phyloP scores from a whole-genome alignment of 2,888 invertebrate genomes.

The Lycia hirtaria region DNA sequence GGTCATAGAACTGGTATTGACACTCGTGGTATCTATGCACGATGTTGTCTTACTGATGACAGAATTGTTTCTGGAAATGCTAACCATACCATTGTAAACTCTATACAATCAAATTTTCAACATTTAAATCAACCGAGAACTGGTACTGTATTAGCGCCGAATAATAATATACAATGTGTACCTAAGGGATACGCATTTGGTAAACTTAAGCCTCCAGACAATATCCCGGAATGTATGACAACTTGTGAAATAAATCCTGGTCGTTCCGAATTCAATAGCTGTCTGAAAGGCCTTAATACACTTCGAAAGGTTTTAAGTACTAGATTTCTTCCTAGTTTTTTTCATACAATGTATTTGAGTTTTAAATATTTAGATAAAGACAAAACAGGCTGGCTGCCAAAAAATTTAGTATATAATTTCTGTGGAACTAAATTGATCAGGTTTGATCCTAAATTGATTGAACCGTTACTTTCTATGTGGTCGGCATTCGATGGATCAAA shows the following conservation, averaged over 20 bases:
- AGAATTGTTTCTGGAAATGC: slow-evolving; percentile 64
- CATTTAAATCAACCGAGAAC: slow-evolving; percentile 62
- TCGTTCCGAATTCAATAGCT: slow-evolving; percentile 69
- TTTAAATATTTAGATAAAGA: slow-evolving; percentile 68
- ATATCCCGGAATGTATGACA: slow-evolving; percentile 74
- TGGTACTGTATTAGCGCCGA: slow-evolving; percentile 75
- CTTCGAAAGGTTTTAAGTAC: slow-evolving; percentile 63
- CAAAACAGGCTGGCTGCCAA: slow-evolving; percentile 74
- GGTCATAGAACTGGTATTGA: slow-evolving; percentile 75
- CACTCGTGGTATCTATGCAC: slow-evolving; percentile 77
- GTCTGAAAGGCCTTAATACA: slow-evolving; percentile 75
- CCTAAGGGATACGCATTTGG: slow-evolving; percentile 79
- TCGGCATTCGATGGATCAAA: slow-evolving; percentile 72
- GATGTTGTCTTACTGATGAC: slow-evolving; percentile 73
- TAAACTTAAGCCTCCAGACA: slow-evolving; percentile 68
- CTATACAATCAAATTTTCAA: slow-evolving; percentile 71
- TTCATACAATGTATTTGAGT: slow-evolving; percentile 60
- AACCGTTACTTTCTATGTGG: slow-evolving; percentile 76
- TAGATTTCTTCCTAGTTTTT: slow-evolving; percentile 65
- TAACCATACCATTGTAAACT: slow-evolving; percentile 61
- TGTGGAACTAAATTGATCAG: slow-evolving; percentile 72
- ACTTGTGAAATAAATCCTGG: slow-evolving; percentile 64
- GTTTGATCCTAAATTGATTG: slow-evolving; percentile 77
- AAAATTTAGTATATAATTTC: slow-evolving; percentile 70
- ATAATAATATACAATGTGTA: slow-evolving; percentile 75